These are phyloP conservation scores for Drosophila parvula DNA, from an alignment of 1,140 invertebrate species.

Conservation along the genomic window DNA sequence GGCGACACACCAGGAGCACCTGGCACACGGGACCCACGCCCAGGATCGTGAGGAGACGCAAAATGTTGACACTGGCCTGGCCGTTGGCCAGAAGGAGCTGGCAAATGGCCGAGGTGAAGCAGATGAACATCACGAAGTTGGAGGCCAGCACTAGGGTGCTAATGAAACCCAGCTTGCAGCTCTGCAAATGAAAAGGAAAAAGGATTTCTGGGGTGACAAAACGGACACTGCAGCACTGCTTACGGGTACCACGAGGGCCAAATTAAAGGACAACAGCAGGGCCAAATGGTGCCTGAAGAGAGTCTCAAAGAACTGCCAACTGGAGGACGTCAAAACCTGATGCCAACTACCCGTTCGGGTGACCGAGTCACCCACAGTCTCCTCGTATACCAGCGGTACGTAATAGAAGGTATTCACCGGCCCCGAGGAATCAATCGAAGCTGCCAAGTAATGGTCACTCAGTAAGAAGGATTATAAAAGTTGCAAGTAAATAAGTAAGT, in stretches of 20 bases:
- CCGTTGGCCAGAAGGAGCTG: conserved; percentile 30
- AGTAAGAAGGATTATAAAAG: no score
- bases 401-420: conserved; percentile 64
- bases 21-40: conserved; percentile 51
- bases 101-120: conserved; percentile 51
- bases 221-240: conserved; percentile 10
- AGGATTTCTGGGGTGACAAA: neutral
- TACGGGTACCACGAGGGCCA: conserved; percentile 57
- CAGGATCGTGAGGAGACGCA: conserved; percentile 48
- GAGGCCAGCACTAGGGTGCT: conserved; percentile 50
- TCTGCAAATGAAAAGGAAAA: conserved; percentile 29
- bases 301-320: conserved; percentile 55
- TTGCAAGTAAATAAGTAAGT: no score
- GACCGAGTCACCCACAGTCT: neutral
- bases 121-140: conserved; percentile 52
- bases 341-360: conserved; percentile 24
- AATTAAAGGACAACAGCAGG: conserved; percentile 51
- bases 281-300: conserved; percentile 63
- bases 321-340: conserved; percentile 29
- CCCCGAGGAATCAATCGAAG: conserved; percentile 37
- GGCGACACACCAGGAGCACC: conserved; percentile 39
- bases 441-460: conserved; percentile 1
- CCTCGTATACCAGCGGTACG: conserved; percentile 53
- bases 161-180: conserved; percentile 56
- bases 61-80: neutral